Conservation (phyloP, 2,888 invertebrate species). For the Drosophila heteroneura region DNA sequence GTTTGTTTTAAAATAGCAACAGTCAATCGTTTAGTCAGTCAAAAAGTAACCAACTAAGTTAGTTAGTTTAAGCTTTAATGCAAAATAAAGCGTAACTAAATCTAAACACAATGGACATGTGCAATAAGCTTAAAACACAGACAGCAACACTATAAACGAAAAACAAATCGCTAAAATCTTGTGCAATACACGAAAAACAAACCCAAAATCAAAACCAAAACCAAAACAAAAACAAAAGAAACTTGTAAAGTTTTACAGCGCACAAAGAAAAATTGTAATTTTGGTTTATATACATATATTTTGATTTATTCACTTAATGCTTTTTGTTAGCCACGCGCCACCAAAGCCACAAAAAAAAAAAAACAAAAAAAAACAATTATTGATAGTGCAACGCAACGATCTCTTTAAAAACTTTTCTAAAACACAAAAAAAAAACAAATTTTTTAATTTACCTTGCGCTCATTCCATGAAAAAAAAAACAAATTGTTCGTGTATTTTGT, state of each 20-base stretch:
- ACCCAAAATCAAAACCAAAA: conserved; percentile 29
- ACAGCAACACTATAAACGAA: conserved; percentile 12
- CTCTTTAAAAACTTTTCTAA: conserved; percentile 66
- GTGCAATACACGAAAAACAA: conserved; percentile 45
- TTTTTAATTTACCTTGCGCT: conserved; percentile 78
- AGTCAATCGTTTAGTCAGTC: conserved; percentile 66
- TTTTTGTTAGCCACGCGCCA: conserved; percentile 45
- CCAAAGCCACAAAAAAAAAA: conserved; percentile 54
- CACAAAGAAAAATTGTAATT: conserved; percentile 41
- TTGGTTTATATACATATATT: conserved; percentile 6
- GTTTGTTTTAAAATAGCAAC: conserved; percentile 34
- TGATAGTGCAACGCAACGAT: conserved; percentile 80
- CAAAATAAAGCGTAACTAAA: conserved; percentile 41
- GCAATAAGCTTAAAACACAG: conserved; percentile 49
- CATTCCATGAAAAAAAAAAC: conserved; percentile 70
- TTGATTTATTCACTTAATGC: conserved; percentile 14
- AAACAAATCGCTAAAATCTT: conserved; percentile 13
- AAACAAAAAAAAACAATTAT: conserved; percentile 56
- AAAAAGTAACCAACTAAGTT: conserved; percentile 43
- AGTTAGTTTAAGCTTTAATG: conserved; percentile 41
- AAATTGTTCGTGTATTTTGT: conserved; percentile 53
- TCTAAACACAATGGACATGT: conserved; percentile 48
- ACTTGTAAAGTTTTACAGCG: conserved; percentile 26
- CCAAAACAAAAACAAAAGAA: neutral
- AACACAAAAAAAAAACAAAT: conserved; percentile 52